Percentiles rank a stretch among this genome's conserved stretches.
Evolutionary conservation across 2,797 vertebrate genomes (phyloP).

Genomic region (Amazonetta brasiliensis): DNA sequence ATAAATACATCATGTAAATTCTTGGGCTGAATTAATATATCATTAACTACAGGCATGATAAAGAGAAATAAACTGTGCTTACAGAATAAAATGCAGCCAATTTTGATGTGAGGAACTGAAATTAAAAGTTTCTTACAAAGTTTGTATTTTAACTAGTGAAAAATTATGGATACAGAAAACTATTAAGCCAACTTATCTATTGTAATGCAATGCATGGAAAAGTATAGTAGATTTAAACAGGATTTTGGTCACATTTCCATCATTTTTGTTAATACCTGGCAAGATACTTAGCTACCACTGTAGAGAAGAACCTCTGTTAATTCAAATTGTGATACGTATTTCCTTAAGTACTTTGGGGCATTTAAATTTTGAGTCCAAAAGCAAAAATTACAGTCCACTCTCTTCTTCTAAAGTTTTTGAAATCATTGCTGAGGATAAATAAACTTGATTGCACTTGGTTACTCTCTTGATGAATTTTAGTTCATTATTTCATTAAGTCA

Average conservation of each 20-base stretch:
- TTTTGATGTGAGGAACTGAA: background rate
- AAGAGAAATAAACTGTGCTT: slow-evolving; percentile 12
- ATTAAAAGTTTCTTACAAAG: background rate
- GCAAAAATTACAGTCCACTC: background rate
- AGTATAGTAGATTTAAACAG: background rate
- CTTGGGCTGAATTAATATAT: slow-evolving; percentile 20
- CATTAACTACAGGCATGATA: background rate
- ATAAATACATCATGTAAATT: slow-evolving; percentile 50
- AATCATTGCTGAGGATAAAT: background rate
- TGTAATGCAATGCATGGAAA: background rate
- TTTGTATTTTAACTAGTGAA: background rate
- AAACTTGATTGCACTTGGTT: background rate
- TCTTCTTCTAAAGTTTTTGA: background rate
- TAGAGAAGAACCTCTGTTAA: background rate
- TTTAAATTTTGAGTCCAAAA: background rate
- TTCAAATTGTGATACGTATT: background rate
- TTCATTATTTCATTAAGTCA: background rate
- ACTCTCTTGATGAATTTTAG: background rate
- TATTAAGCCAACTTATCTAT: background rate
- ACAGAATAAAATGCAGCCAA: background rate
- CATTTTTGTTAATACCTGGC: background rate
- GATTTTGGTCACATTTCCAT: background rate
- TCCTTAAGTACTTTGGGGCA: background rate
- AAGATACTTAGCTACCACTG: background rate
- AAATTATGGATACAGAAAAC: background rate